phyloP scores from a whole-genome alignment of 2,113 vertebrate species.

The Chamaetylas fuelleborni region DNA sequence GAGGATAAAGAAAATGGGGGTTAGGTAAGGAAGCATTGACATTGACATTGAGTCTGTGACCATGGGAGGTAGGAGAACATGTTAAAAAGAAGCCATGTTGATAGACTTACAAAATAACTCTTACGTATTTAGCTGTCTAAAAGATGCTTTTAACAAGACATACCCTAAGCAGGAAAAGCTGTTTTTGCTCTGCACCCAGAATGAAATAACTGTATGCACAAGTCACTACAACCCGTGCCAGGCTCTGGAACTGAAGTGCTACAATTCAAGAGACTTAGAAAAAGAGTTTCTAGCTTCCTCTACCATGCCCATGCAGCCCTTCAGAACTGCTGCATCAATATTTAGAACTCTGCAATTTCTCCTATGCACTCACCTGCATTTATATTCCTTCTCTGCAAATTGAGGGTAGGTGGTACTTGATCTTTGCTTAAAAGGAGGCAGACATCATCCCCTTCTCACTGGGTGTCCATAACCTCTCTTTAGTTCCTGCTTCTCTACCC shows the following conservation, averaged over 20 bases:
- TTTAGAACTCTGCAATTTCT: neutral
- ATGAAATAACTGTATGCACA: rapidly evolving
- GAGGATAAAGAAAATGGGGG: neutral
- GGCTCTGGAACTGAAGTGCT: neutral
- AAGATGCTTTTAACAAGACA: neutral
- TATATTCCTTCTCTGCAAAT: neutral
- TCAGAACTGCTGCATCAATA: neutral
- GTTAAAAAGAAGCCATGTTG: neutral
- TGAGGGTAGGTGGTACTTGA: neutral
- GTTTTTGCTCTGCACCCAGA: neutral
- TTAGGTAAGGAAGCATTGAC: neutral
- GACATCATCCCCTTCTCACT: neutral
- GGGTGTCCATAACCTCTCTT: neutral
- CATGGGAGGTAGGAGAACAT: neutral
- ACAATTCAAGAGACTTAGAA: neutral
- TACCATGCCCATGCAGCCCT: neutral
- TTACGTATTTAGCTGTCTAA: neutral
- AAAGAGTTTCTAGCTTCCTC: neutral
- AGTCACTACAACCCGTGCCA: neutral
- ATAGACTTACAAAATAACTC: neutral
- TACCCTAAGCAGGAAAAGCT: neutral
- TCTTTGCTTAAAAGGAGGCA: neutral
- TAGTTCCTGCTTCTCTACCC: neutral
- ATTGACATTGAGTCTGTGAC: neutral
- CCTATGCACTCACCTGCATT: neutral